Evolutionary conservation across 30 jellyfish, hydroid and myxozoan species (phyloP).

Genomic region (Hydractinia symbiolongicarpus): DNA sequence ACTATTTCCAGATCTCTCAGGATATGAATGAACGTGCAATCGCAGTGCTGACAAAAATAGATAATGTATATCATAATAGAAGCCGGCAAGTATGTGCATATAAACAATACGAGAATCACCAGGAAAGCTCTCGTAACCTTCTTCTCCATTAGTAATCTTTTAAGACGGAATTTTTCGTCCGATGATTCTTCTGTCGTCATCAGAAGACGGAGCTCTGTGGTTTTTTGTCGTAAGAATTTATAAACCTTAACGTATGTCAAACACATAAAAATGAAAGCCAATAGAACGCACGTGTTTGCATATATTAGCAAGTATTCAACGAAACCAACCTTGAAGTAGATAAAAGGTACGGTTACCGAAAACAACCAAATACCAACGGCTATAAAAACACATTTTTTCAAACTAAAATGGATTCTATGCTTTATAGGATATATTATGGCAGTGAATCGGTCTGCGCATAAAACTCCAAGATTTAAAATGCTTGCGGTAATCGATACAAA

Average conservation of each 20-base stretch:
- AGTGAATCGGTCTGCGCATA: conserved; percentile 13
- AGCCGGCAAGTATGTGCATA: conserved; percentile 63
- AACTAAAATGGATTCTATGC: neutral
- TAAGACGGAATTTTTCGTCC: conserved; percentile 9
- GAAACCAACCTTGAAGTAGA: conserved; percentile 25
- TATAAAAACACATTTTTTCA: conserved; percentile 21
- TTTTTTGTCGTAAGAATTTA: neutral
- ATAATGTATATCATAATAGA: conserved; percentile 56
- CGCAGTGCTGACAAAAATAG: conserved; percentile 53
- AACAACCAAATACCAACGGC: conserved; percentile 18
- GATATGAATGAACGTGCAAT: conserved; percentile 54
- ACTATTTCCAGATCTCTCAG: conserved; percentile 63
- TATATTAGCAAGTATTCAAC: conserved; percentile 1
- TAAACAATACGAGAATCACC: conserved; percentile 52
- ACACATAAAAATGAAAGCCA: neutral
- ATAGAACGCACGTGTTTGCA: neutral
- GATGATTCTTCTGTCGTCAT: neutral
- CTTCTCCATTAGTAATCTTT: conserved; percentile 54
- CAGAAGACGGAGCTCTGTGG: neutral
- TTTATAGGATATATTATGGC: conserved; percentile 11
- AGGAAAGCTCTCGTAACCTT: conserved; percentile 66
- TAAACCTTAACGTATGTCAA: neutral
- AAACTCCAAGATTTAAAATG: conserved; percentile 5
- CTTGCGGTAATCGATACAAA: conserved; percentile 30
- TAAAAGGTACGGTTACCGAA: conserved; percentile 15